Evolutionary conservation across 1,140 invertebrate species (phyloP).

Genomic region (Zaprionus davidi): DNA sequence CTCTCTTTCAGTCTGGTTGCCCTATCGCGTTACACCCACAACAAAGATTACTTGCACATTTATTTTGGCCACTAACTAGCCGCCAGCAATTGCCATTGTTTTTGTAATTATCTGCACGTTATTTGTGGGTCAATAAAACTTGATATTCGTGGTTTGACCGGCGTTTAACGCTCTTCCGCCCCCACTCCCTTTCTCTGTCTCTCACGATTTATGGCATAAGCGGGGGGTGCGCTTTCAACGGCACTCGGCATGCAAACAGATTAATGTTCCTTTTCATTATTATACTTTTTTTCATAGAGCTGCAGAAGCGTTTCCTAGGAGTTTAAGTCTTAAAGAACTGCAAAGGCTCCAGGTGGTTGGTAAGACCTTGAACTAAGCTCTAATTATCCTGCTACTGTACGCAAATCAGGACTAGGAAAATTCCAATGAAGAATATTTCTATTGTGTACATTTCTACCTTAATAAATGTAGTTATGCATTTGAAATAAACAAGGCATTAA

Average conservation of each 20-base stretch:
- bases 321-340: not conserved
- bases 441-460: not conserved
- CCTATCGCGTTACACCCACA: not conserved
- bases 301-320: not conserved
- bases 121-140: slow-evolving; percentile 83
- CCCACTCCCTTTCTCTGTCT: not conserved
- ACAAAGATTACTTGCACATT: slow-evolving; percentile 56
- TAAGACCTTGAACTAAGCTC: not conserved
- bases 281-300: slow-evolving; percentile 10
- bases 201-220: slow-evolving; percentile 15
- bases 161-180: slow-evolving; percentile 34
- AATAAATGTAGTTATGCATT: too few relatives aligned
- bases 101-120: slow-evolving; percentile 84
- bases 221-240: slow-evolving; percentile 67
- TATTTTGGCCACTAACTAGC: slow-evolving; percentile 59
- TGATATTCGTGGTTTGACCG: slow-evolving; percentile 77
- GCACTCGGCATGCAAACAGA: slow-evolving; percentile 68
- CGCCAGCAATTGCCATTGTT: slow-evolving; percentile 69
- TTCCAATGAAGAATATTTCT: not conserved
- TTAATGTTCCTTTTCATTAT: slow-evolving; percentile 49
- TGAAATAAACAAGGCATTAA: not conserved
- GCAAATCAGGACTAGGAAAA: not conserved
- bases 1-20: not conserved
- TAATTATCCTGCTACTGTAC: not conserved
- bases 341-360: not conserved